phyloP scores from a whole-genome alignment of 2,797 vertebrate species.

The Dromococcyx pavoninus region DNA sequence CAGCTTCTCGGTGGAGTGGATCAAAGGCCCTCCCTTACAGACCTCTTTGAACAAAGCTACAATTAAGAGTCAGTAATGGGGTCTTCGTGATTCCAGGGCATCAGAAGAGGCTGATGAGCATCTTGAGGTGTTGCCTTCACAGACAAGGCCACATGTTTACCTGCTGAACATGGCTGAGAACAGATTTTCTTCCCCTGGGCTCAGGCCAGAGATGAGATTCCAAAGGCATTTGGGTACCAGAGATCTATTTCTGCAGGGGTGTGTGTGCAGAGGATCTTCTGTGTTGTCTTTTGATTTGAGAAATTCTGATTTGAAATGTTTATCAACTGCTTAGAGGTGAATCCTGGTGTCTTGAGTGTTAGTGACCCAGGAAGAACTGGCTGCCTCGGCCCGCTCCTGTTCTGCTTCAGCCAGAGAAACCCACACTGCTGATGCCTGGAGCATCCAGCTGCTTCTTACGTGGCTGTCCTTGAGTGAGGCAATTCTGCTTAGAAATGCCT shows the following conservation, averaged over 20 bases:
- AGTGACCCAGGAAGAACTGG: not conserved
- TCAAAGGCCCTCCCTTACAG: not conserved
- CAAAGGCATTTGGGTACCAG: not conserved
- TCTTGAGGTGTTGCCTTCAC: not conserved
- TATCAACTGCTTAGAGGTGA: not conserved
- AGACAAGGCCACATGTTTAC: not conserved
- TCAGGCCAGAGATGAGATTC: not conserved
- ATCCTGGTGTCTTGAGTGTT: not conserved
- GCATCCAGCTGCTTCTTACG: not conserved
- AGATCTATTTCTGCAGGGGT: not conserved
- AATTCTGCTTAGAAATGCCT: not conserved
- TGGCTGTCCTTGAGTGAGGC: not conserved
- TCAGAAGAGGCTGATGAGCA: not conserved
- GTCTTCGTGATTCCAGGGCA: not conserved
- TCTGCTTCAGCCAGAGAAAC: no score
- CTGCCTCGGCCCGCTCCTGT: conserved; percentile 11
- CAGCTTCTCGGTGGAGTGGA: not conserved
- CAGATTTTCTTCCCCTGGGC: not conserved
- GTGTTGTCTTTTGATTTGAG: not conserved
- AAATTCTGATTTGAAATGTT: not conserved
- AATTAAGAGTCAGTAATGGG: not conserved
- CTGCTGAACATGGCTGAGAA: not conserved
- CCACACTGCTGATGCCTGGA: not conserved
- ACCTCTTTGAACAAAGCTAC: not conserved
- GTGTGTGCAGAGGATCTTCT: not conserved